Conservation (phyloP, 2,797 vertebrate species). For the Galagoides demidoff region DNA sequence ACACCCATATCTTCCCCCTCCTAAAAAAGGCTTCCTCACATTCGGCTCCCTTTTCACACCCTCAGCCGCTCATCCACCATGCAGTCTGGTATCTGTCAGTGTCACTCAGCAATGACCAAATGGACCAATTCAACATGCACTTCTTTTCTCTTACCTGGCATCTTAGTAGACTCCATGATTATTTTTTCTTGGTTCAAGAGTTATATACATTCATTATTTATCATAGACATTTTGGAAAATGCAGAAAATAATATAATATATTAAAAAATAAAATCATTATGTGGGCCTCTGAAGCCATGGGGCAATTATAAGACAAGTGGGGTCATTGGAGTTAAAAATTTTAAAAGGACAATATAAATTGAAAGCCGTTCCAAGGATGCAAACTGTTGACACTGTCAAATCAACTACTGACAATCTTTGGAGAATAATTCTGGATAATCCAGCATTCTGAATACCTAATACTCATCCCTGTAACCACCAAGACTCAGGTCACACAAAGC, state of each 20-base stretch:
- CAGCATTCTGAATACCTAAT: not conserved
- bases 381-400: not conserved
- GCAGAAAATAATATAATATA: not conserved
- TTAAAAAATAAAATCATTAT: not conserved
- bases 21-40: not conserved
- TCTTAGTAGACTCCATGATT: not conserved
- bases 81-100: not conserved
- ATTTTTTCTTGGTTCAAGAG: conserved; percentile 30
- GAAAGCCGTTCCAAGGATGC: not conserved
- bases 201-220: not conserved
- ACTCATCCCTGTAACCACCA: not conserved
- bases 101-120: not conserved
- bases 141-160: not conserved
- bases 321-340: not conserved
- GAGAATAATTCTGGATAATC: not conserved
- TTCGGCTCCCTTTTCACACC: not conserved
- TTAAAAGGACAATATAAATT: not conserved
- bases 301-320: not conserved
- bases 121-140: not conserved
- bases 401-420: not conserved
- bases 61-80: not conserved
- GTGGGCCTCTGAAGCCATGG: not conserved
- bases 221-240: conserved; percentile 45
- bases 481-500: not conserved
- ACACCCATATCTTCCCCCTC: not conserved